Base-by-base conservation (phyloP, 2,797 vertebrate species). In the Acridotheres tristis region DNA sequence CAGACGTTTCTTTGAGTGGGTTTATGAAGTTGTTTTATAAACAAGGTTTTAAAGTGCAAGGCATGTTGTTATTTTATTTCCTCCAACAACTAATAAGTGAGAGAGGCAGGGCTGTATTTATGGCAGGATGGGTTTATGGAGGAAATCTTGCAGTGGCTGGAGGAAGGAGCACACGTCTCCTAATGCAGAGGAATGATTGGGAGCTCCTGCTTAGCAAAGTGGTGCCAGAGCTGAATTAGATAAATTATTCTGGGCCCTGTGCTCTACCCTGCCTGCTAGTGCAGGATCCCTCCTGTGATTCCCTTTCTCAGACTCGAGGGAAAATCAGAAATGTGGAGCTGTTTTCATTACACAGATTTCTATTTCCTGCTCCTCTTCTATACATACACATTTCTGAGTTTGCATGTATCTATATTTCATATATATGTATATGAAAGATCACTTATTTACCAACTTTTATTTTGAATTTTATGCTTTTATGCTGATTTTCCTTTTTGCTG, bases 11-110 rank as follows among this genome's bases (percentile, higher is more conserved):
- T 78, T 58, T 15, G 68, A 90, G 85, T 29, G 58, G n/a, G 65
- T 94, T 86, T 58, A 74, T 66, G 94, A 83, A 93, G 90, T 57
- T 47, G 67, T 47, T 96, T 92, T 85, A 74, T 47, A 86, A 93
- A 94, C 59, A 69, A 53, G 79, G 38, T 43, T 89, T 94, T 81
- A 66, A 43, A 82, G 74, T n/a, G 42, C 18, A 71, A 59, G 48
- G 71, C 20, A 7, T 55, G 48, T 38, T 92, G 68, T 59, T 48
- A 58, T 88, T 95, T 91, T 84, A 61, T 83, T 84, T 89, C 86
- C 90, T 76, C 18, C 23, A 58, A 26, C 63, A 67, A 58, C 13
- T 63, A 88, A 10, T 21, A 88, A 86, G 75, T 13, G 32, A 68
- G 61, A 59, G 88, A 67, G 32, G 9, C 68, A 69, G 71, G 5